Conservation (phyloP, 1,140 invertebrate species). For the Oedothorax gibbosus region DNA sequence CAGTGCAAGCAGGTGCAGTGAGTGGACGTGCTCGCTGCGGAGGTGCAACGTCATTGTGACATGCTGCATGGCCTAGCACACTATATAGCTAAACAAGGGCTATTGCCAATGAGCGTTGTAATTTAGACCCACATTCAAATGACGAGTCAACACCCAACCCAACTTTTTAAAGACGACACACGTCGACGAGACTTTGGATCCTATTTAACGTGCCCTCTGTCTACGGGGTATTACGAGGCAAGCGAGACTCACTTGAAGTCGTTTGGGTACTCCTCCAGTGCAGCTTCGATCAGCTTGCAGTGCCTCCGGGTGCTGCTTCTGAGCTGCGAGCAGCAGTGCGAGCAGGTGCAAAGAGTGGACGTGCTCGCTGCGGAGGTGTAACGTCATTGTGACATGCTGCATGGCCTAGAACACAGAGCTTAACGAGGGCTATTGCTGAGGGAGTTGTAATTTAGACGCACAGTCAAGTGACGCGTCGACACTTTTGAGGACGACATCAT, state of each 20-base stretch:
- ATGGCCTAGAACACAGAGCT: constrained; percentile 83
- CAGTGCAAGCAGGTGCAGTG: constrained; percentile 85
- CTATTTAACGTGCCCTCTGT: too few relatives aligned
- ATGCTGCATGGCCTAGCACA: constrained; percentile 78
- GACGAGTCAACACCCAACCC: too few relatives aligned
- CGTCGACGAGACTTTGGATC: too few relatives aligned
- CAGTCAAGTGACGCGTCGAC: background rate
- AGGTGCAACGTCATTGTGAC: constrained; percentile 76
- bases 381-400: constrained; percentile 78
- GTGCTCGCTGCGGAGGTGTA: constrained; percentile 73
- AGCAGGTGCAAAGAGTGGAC: constrained; percentile 88
- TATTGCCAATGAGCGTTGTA: too few relatives aligned
- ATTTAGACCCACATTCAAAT: too few relatives aligned
- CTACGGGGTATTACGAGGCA: too few relatives aligned
- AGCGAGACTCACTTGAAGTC: constrained; percentile 77
- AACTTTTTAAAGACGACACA: background rate
- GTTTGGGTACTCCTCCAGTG: constrained; percentile 89
- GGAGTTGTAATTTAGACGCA: too few relatives aligned
- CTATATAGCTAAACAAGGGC: too few relatives aligned
- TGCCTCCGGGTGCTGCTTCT: constrained; percentile 85
- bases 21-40: constrained; percentile 78
- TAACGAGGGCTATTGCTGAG: too few relatives aligned
- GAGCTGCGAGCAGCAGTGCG: constrained; percentile 83
- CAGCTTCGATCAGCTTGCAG: constrained; percentile 79
- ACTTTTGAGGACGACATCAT: background rate